phyloP scores from a whole-genome alignment of 1,140 invertebrate genomes.

The Drosophila teissieri region DNA sequence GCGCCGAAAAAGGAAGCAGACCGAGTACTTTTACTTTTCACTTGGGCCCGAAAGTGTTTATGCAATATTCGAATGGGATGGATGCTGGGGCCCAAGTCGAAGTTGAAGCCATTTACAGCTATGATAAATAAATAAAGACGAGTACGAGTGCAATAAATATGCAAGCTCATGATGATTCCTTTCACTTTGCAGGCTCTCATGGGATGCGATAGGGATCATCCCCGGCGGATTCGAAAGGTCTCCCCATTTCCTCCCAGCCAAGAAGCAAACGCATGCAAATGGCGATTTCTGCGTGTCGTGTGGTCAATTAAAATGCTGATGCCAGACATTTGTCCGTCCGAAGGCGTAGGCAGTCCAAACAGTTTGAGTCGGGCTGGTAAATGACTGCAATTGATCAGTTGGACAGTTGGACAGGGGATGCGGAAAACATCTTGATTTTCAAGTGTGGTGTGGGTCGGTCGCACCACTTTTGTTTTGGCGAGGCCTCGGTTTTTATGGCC shows the following conservation, averaged over 20 bases:
- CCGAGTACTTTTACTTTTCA: slow-evolving; percentile 70
- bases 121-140: slow-evolving; percentile 54
- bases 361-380: slow-evolving; percentile 34
- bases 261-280: slow-evolving; percentile 46
- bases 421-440: slow-evolving; percentile 70
- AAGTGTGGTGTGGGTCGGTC: slow-evolving; percentile 38
- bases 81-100: slow-evolving; percentile 45
- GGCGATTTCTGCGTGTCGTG: slow-evolving; percentile 26
- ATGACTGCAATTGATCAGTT: slow-evolving; percentile 69
- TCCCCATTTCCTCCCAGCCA: slow-evolving; percentile 3
- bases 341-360: slow-evolving; percentile 11
- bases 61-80: slow-evolving; percentile 55
- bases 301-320: slow-evolving; percentile 64
- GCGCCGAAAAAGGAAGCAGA: slow-evolving; percentile 38
- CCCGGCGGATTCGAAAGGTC: slow-evolving; percentile 47
- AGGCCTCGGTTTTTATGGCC: slow-evolving; percentile 22
- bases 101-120: slow-evolving; percentile 52
- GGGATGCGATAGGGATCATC: slow-evolving; percentile 64
- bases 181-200: slow-evolving; percentile 59
- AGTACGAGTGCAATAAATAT: slow-evolving; percentile 62
- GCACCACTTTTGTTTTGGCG: slow-evolving; percentile 39
- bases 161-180: slow-evolving; percentile 73
- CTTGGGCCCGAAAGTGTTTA: slow-evolving; percentile 55
- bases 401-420: slow-evolving; percentile 53
- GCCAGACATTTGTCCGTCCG: slow-evolving; percentile 36